A percentile compares a stretch with the other conserved stretches of the same genome.
Conservation (phyloP, 2,888 invertebrate species). For the Lingula anatina region DNA sequence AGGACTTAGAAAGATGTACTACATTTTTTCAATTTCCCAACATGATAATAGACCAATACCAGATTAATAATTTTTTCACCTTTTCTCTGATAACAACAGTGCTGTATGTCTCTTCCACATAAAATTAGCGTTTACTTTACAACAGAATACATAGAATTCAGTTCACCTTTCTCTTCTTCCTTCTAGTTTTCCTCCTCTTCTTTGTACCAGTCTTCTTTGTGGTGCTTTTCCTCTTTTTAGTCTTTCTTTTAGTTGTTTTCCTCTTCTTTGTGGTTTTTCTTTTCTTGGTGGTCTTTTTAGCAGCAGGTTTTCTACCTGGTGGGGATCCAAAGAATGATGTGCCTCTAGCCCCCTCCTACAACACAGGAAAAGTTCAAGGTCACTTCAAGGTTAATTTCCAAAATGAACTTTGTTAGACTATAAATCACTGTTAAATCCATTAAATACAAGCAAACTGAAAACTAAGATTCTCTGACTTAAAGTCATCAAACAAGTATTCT, state of each 20-base stretch:
- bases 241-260: slow-evolving; percentile 5
- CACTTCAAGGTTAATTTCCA: not conserved
- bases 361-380: not conserved
- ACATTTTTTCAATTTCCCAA: too few relatives aligned
- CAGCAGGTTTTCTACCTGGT: not conserved
- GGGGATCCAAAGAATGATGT: not conserved
- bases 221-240: slow-evolving; percentile 6
- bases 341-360: not conserved
- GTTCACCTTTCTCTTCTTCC: slow-evolving; percentile 12
- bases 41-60: too few relatives aligned
- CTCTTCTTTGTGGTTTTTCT: slow-evolving; percentile 6
- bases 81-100: too few relatives aligned
- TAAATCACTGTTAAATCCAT: too few relatives aligned
- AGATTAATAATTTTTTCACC: too few relatives aligned
- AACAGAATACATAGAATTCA: not conserved
- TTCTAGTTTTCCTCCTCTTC: slow-evolving; percentile 11
- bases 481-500: too few relatives aligned
- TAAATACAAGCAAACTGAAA: too few relatives aligned
- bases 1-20: too few relatives aligned
- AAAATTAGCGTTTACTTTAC: not conserved
- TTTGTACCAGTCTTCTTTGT: slow-evolving; percentile 8
- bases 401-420: too few relatives aligned
- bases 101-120: too few relatives aligned
- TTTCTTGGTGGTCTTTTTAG: too few relatives aligned
- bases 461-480: too few relatives aligned